Evolutionary conservation across 2,888 invertebrate species (phyloP).

Genomic region (Aleiodes leptofemur): DNA sequence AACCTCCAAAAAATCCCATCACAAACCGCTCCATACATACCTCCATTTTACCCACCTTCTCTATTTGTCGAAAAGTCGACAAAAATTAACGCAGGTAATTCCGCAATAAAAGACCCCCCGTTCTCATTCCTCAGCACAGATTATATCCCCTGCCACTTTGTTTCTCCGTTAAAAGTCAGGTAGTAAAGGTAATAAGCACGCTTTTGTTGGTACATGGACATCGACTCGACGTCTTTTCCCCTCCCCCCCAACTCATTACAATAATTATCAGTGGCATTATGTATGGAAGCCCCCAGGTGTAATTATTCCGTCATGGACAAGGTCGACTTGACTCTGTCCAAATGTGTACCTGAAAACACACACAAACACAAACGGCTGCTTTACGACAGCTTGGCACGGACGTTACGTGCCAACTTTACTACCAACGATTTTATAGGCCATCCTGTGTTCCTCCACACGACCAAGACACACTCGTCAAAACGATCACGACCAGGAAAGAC

Average conservation of each 20-base stretch:
- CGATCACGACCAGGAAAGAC: too few species aligned
- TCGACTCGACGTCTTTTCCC: conserved; percentile 48
- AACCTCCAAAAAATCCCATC: too few species aligned
- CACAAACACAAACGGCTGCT: conserved; percentile 43
- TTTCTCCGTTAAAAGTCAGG: conserved; percentile 55
- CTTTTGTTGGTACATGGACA: conserved; percentile 52
- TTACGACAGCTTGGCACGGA: conserved; percentile 53
- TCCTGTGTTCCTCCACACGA: conserved; percentile 51
- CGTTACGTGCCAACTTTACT: conserved; percentile 55
- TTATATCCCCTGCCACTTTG: conserved; percentile 53
- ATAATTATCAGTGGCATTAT: conserved; percentile 68
- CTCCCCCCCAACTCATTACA: conserved; percentile 64
- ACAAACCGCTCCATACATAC: not conserved
- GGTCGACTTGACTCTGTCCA: conserved; percentile 15
- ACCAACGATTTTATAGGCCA: conserved; percentile 53
- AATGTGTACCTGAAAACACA: conserved; percentile 29
- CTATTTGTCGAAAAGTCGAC: conserved; percentile 62
- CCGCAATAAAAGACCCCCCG: conserved; percentile 61
- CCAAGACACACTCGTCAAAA: conserved; percentile 27
- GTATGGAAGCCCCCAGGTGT: conserved; percentile 50
- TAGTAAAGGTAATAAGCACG: conserved; percentile 62
- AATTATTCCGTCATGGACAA: conserved; percentile 53
- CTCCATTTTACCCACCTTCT: conserved; percentile 1
- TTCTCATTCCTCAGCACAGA: not conserved
- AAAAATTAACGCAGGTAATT: conserved; percentile 71